Conservation (phyloP, 2,888 invertebrate genomes). For the Andrena praecox region DNA sequence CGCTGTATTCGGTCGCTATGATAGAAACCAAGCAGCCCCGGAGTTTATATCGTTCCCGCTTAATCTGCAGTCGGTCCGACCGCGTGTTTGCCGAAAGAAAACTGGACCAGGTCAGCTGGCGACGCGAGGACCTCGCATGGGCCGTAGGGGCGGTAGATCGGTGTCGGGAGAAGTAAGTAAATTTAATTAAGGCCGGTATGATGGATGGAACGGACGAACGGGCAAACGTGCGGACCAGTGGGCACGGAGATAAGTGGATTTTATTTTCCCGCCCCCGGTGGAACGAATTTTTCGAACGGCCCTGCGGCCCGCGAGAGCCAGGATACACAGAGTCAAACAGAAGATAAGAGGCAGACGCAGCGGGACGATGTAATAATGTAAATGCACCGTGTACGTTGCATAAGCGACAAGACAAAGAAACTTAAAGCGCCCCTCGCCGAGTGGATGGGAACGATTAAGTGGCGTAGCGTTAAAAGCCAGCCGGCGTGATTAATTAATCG, state of each 20-base stretch:
- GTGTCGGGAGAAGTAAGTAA: constrained; percentile 44
- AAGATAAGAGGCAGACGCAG: constrained; percentile 8
- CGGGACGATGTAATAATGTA: constrained; percentile 29
- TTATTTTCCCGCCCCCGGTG: constrained; percentile 19
- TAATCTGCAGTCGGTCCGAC: constrained; percentile 4
- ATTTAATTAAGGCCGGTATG: constrained; percentile 52
- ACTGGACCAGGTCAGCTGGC: constrained; percentile 18
- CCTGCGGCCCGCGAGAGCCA: background rate
- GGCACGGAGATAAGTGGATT: constrained; percentile 45
- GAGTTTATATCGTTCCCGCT: constrained; percentile 27
- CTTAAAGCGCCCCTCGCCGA: background rate
- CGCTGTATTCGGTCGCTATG: background rate
- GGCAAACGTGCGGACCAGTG: constrained; percentile 23
- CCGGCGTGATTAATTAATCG: constrained; percentile 46
- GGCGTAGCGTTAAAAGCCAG: constrained; percentile 25
- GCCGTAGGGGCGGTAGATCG: constrained; percentile 1
- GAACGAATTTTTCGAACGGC: background rate
- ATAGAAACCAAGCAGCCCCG: background rate
- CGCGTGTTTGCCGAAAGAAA: constrained; percentile 9
- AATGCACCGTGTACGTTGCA: constrained; percentile 29
- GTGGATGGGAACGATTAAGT: constrained; percentile 33
- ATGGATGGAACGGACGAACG: constrained; percentile 32
- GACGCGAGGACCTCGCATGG: background rate
- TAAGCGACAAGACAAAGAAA: constrained; percentile 37
- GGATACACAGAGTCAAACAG: background rate